A percentile compares a stretch with the other conserved stretches of the same genome.
phyloP scores from a whole-genome alignment of 2,888 invertebrate species.

The Amphipyra tragopoginis region DNA sequence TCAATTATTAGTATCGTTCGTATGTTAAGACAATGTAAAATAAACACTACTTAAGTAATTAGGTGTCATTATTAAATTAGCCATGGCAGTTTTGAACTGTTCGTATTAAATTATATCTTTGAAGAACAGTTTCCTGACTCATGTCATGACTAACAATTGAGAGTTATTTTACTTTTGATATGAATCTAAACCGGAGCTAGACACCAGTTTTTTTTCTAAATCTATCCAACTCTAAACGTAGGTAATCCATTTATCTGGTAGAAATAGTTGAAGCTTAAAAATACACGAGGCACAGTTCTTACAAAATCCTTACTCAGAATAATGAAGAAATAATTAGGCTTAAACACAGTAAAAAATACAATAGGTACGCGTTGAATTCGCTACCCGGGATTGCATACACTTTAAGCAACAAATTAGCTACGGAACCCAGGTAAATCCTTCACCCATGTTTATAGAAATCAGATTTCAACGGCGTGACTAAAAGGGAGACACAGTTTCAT shows the following conservation, averaged over 20 bases:
- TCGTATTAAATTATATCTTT: no score
- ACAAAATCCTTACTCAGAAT: constrained; percentile 23
- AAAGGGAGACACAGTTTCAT: constrained; percentile 66
- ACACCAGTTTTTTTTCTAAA: no score
- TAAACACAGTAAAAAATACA: constrained; percentile 18
- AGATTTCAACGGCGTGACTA: constrained; percentile 72
- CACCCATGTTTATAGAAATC: constrained; percentile 56
- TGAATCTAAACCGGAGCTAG: no score
- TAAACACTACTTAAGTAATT: no score
- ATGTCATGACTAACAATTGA: no score
- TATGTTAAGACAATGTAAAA: no score
- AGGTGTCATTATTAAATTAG: no score
- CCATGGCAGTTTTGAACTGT: no score
- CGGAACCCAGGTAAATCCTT: constrained; percentile 53
- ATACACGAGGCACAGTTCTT: constrained; percentile 25
- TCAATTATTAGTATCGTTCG: no score
- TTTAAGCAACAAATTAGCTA: constrained; percentile 47
- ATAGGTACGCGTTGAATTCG: constrained; percentile 25
- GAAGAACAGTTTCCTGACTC: no score
- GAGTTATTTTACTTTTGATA: no score
- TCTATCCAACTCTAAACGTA: no score
- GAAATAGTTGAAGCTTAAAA: background rate
- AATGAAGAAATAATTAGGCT: constrained; percentile 33
- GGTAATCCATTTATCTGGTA: background rate
- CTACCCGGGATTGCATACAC: constrained; percentile 40